Percentiles rank a stretch among this genome's conserved stretches.
phyloP scores from a whole-genome alignment of 2,113 vertebrate genomes.

The Chionis minor region DNA sequence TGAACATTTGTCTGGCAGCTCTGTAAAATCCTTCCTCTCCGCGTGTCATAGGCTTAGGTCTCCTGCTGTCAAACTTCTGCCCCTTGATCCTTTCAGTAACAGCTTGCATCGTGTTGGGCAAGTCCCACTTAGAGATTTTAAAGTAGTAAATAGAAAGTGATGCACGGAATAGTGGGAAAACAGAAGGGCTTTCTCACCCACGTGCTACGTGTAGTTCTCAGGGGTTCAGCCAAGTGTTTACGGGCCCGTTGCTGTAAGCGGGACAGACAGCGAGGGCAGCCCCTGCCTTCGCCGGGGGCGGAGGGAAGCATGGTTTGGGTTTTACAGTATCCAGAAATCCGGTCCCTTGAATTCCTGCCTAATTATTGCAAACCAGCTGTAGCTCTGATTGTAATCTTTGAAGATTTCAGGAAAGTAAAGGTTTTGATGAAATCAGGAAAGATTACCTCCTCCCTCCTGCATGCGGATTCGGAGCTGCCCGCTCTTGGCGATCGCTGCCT shows the following conservation, averaged over 20 bases:
- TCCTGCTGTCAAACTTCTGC: conserved; percentile 19
- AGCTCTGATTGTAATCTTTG: neutral
- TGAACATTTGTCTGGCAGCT: conserved; percentile 9
- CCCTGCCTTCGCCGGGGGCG: neutral
- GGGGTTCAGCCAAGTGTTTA: neutral
- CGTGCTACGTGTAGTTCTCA: neutral
- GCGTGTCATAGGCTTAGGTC: neutral
- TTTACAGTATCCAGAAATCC: neutral
- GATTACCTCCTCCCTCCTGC: neutral
- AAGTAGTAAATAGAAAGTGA: neutral
- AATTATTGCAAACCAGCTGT: neutral
- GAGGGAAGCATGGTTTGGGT: neutral
- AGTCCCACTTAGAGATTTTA: neutral
- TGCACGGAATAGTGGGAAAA: neutral
- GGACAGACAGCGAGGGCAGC: neutral
- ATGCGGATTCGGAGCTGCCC: neutral
- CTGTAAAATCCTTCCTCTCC: neutral
- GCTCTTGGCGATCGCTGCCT: neutral
- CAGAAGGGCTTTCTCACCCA: conserved; percentile 1
- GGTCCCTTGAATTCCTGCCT: neutral
- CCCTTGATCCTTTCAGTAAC: conserved; percentile 10
- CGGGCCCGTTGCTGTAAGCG: accelerated
- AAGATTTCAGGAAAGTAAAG: conserved; percentile 5
- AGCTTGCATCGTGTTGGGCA: neutral
- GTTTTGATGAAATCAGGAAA: neutral